Base-by-base conservation (phyloP, 2,888 invertebrate species). In the Venusia cambrica region DNA sequence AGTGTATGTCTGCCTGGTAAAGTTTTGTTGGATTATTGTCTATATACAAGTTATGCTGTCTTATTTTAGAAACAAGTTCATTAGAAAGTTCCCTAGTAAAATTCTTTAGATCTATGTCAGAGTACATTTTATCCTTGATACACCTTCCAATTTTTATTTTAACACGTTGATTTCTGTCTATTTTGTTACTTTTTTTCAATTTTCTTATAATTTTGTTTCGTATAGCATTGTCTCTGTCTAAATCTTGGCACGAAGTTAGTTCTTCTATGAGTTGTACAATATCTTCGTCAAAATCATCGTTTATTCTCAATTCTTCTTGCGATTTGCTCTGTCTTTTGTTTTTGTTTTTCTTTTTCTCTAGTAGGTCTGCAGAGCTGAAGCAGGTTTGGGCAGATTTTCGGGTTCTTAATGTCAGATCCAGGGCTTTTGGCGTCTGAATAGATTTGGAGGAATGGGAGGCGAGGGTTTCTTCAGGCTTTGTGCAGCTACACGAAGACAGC, bases 261-360 rank as follows among this genome's bases (percentile, higher is more conserved):
- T 61, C 53, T 35, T 65, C 45, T 0, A 72, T 39, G 4, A 64
- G 35, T 1, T 54, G 48, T 11, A 64, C 5, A n/a, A 62, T 51
- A 40, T 56, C 57, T 27, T 48, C 50, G 34, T 50, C 52, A 1
- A 50, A 39, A 17, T 53, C 48, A 36, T 51, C 34, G 0, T 48
- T 39, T 1, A 49, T 19, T 26, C 49, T 55, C 9, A 71, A 31
- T 15, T 64, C 57, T 28, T 64, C 72, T 38, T 73, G 57, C 1
- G 71, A 76, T 38, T 57, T 70, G 6, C 48, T 67, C 43, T 48
- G 68, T 13, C 58, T 65, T 10, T 41, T 37, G 20, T 26, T 38
- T 31, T 36, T 40, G 4, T 38, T 16, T 27, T 37, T 37, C 4
- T 27, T 28, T n/a, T 29, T 20, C 4, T 30, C 37, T 12, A 19